These are phyloP conservation scores for Berghia stephanieae DNA, from an alignment of 1,140 invertebrate genomes.

Conservation along the genomic window DNA sequence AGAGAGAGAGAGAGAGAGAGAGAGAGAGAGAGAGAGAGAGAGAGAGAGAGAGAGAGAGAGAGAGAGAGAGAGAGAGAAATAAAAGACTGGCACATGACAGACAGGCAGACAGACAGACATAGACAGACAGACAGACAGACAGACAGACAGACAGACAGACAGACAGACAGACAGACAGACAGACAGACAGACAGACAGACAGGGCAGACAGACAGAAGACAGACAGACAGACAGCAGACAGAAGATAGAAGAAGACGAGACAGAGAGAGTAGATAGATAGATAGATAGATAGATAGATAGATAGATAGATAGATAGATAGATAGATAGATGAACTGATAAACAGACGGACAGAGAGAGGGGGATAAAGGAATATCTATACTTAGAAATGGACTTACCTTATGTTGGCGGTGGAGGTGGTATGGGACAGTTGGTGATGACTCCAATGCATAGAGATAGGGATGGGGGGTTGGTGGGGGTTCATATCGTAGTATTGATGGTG, in stretches of 20 bases:
- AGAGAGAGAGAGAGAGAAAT: constrained; percentile 22
- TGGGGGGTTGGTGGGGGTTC: no score
- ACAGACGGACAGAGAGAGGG: background rate
- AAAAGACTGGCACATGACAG: background rate
- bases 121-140: background rate
- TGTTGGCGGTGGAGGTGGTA: no score
- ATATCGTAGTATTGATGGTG: no score
- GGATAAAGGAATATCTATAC: no score
- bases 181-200: background rate
- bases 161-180: constrained; percentile 14
- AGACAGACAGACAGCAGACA: background rate
- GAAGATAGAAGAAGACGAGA: no score
- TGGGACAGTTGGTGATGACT: no score
- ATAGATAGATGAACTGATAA: background rate
- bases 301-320: background rate
- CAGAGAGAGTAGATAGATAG: no score
- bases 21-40: background rate
- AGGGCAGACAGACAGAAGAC: background rate
- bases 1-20: constrained; percentile 2
- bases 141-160: background rate
- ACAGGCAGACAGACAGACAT: background rate
- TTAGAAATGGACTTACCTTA: no score
- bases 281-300: constrained; percentile 16
- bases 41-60: constrained; percentile 13
- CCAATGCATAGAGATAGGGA: no score